phyloP scores from a whole-genome alignment of 2,113 vertebrate genomes.

The Neodon shergylaensis region DNA sequence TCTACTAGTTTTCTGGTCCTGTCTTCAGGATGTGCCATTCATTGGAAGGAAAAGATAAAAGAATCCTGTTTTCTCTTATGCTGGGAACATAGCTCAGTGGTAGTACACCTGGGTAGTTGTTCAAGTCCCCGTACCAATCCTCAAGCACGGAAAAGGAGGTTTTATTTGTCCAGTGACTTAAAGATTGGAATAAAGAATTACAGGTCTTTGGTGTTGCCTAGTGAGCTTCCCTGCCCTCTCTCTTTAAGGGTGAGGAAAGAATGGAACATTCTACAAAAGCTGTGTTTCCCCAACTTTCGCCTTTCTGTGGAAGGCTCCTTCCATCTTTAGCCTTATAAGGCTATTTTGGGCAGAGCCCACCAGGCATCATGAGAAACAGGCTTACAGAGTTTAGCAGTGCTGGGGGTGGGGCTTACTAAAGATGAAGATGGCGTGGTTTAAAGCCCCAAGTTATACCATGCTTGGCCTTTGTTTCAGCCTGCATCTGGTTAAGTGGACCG shows the following conservation, averaged over 20 bases:
- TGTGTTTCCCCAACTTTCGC: neutral
- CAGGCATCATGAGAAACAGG: conserved; percentile 9
- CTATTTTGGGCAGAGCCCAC: neutral
- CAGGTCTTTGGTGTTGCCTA: neutral
- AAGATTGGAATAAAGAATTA: neutral
- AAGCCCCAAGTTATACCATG: neutral
- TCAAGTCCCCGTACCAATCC: neutral
- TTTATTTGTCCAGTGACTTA: neutral
- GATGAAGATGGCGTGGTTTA: neutral
- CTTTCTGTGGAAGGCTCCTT: neutral
- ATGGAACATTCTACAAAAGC: neutral
- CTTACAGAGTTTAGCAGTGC: conserved; percentile 34
- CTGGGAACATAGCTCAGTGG: neutral
- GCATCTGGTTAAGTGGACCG: neutral
- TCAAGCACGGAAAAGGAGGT: neutral
- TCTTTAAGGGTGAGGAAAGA: neutral
- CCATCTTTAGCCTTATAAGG: neutral
- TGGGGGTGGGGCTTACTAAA: neutral
- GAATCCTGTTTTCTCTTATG: neutral
- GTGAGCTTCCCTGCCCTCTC: neutral
- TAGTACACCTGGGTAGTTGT: neutral
- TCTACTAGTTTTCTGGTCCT: neutral
- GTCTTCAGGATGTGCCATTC: neutral
- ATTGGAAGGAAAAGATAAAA: neutral
- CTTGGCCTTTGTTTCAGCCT: neutral